A percentile compares a stretch with the other conserved stretches of the same genome.
Evolutionary conservation across 1,140 invertebrate species (phyloP).

Genomic region (Drosophila hydei): DNA sequence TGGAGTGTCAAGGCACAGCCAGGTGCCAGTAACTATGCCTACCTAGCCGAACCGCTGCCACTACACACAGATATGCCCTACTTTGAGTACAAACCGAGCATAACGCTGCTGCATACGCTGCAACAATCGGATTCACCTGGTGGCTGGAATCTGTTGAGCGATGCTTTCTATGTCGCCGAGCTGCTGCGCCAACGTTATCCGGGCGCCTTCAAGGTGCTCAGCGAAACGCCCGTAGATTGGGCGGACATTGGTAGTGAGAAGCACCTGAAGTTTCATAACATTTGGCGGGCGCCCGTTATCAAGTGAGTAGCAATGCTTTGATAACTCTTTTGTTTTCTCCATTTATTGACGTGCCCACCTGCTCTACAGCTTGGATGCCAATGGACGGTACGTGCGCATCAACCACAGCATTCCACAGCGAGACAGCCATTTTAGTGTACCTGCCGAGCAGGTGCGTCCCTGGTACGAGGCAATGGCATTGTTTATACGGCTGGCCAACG

Average conservation of each 20-base stretch:
- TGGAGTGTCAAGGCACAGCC: conserved; percentile 87
- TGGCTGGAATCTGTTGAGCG: conserved; percentile 87
- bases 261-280: conserved; percentile 86
- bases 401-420: conserved; percentile 88
- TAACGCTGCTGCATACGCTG: conserved; percentile 88
- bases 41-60: conserved; percentile 87
- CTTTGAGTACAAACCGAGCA: conserved; percentile 89
- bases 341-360: neutral
- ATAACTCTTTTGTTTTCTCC: neutral
- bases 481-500: conserved; percentile 85
- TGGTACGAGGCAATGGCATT: conserved; percentile 87
- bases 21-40: conserved; percentile 89
- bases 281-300: conserved; percentile 87
- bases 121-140: conserved; percentile 87
- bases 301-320: conserved; percentile 77
- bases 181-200: conserved; percentile 85
- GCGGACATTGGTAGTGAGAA: conserved; percentile 87
- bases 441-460: conserved; percentile 86
- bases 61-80: conserved; percentile 89
- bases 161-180: conserved; percentile 86
- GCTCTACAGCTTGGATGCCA: conserved; percentile 83
- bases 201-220: conserved; percentile 85
- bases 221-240: conserved; percentile 87
- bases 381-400: conserved; percentile 85
- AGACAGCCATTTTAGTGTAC: conserved; percentile 86